phyloP scores from a whole-genome alignment of 1,140 invertebrate genomes.

The Eubasilissa regina region DNA sequence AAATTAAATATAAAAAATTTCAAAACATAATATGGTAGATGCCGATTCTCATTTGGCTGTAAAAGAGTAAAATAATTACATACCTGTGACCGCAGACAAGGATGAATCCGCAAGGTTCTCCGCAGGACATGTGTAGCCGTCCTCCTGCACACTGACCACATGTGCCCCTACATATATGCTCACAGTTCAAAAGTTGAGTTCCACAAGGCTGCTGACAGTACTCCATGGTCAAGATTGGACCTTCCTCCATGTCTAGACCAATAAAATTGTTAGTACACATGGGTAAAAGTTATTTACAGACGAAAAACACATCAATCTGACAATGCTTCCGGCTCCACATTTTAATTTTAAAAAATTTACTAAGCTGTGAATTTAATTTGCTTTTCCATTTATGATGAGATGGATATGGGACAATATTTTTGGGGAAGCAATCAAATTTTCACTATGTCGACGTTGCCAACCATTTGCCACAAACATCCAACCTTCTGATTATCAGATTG shows the following conservation, averaged over 20 bases:
- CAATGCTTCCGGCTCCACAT: too few relatives aligned
- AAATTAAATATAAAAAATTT: background rate
- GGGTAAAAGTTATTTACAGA: too few relatives aligned
- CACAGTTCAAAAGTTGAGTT: slow-evolving; percentile 69
- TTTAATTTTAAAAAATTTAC: too few relatives aligned
- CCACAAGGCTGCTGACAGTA: slow-evolving; percentile 70
- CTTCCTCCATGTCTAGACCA: background rate
- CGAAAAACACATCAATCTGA: too few relatives aligned
- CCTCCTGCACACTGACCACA: slow-evolving; percentile 79
- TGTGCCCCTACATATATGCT: slow-evolving; percentile 74
- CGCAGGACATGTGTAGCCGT: slow-evolving; percentile 76
- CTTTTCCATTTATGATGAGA: too few relatives aligned
- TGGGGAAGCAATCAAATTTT: too few relatives aligned
- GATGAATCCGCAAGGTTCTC: slow-evolving; percentile 72
- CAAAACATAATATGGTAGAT: background rate
- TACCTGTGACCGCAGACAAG: slow-evolving; percentile 81
- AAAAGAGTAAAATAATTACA: slow-evolving; percentile 47
- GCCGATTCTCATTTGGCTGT: background rate
- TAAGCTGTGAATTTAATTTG: too few relatives aligned
- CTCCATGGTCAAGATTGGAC: slow-evolving; percentile 19
- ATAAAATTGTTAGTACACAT: too few relatives aligned
- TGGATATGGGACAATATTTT: too few relatives aligned
- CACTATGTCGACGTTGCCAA: too few relatives aligned
- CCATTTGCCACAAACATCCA: too few relatives aligned
- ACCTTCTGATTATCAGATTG: too few relatives aligned